Evolutionary conservation across 2,888 invertebrate genomes (phyloP), one percentile per base, ranked within the genome.

Genomic region (Pelosia muscerda): DNA sequence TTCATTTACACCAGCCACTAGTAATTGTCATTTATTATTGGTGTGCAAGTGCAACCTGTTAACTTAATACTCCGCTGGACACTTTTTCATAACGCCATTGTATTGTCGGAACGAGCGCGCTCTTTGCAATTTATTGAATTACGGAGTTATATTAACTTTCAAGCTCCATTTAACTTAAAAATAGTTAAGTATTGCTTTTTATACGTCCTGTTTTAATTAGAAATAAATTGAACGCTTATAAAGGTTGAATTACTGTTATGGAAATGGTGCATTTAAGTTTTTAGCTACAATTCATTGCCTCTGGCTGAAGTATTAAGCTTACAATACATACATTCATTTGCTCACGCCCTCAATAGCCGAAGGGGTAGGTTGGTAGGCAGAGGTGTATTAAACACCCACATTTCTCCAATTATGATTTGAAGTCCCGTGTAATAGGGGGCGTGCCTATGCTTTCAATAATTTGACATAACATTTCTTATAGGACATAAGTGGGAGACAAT

Each of bases 1-100:
- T 83, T 86, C 87, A 88, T 89, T 89, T 85, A 86, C 86, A 84
- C 84, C 83, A 83, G 81, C 85, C 83, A 84, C 84, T 85, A 86
- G 85, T 83, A 82, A 86, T 86, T 86, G 86, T 82, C 82, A 79
- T 79, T 84, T 86, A 79, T 85, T 86, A 87, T 84, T 85, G 82
- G 83, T 81, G 84, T 82, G 83, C 82, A 82, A 84, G 80, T 76
- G 75, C 80, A 79, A 80, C 77, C 76, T 79, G 79, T 79, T 84
- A 75, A 76, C 73, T 81, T 79, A 79, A 78, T 80, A 78, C 62
- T 58, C 66, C n/a, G 59, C 56, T 66, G 42, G 63, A 70, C 58
- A 64, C 70, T 71, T 71, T 75, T 72, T 81, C 77, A 77, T 71
- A 69, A 68, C 49, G 38, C 56, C 28, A 57, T 65, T 31, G 57